Evolutionary conservation across 2,797 vertebrate genomes (phyloP), one percentile per base, ranked within the genome.

Genomic region (Neopelma chrysocephalum): DNA sequence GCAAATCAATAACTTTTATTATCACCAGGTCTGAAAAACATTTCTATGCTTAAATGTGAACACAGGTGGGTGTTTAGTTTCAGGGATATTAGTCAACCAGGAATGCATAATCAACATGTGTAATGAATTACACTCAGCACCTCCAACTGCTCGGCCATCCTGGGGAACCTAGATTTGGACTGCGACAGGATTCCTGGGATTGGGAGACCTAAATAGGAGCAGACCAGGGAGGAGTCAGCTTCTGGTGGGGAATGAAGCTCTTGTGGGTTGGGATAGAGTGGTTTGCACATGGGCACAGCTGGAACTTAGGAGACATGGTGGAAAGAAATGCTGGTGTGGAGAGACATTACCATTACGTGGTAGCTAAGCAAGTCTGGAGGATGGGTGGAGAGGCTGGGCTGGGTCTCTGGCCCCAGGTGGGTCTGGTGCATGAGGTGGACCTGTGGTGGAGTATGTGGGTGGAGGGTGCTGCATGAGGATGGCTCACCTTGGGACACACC

Each of bases 331-430:
- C 34, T 79, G 18, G 3, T 65, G 47, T 40, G 31, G 13, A n/a
- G 36, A 34, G n/a, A 42, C 3, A 4, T 27, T 34, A 12, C 0
- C 3, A 4, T 27, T 34, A 12, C 0, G 0, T 15, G 32, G 45
- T 56, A 40, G 29, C 15, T 43, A 7, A 48, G 23, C 6, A 1
- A 14, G 17, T 61, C 78, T 40, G 50, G n/a, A 45, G 32, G 38
- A 34, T 1, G 3, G 15, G 11, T 53, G 32, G 18, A 75, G 32
- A 8, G 21, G 6, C 29, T 79, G 27, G n/a, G 12, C 12, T 65
- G 47, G 7, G 23, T 58, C 11, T 57, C 9, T 66, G 48, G 38
- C 10, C 42, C 18, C 31, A 6, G 3, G 18, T 8, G 2, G 7
- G 21, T 53, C 26, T 78, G 57, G 13, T 90, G 23, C 23, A 4